Base-by-base conservation (phyloP, 2,888 invertebrate species). In the Drosophila putrida region DNA sequence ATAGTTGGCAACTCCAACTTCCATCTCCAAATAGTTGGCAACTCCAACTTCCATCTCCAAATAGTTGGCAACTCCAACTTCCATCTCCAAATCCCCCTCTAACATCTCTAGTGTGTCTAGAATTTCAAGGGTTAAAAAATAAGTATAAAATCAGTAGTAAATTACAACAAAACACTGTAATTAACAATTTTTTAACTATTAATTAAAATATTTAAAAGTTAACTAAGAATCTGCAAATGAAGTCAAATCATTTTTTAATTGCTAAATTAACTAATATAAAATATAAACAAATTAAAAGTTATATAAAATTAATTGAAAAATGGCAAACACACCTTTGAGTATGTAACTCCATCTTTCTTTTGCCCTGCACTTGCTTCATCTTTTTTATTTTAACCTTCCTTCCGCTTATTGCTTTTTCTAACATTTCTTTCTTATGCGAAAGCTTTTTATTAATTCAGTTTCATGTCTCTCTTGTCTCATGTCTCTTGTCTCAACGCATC, bases 361-460 rank as follows among this genome's bases (percentile, higher is more conserved):
- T 63, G 58, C 54, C 20, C 50, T 58, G 55, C 83, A 70, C 75
- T 67, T 61, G 54, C 50, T 31, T 50, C n/a, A 28, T 20, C 20
- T 20, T 20, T 20, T 20, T 20, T n/a, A n/a, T 50, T 47, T 60
- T 71, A 72, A 68, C 74, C 78, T 84, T 82, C 74, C 88, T 84
- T 88, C 80, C 80, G 88, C 76, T 86, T 67, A 61, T 63, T 78
- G 74, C 50, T 80, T 80, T 86, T 82, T 86, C 72, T 75, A 77
- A 65, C 75, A 73, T 79, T 78, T 72, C 61, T 75, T 77, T 62
- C n/a, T n/a, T 70, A 27, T 41, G 44, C 44, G 39, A 62, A 41
- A 62, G 43, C 59, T 43, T 64, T 74, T 76, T 75, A 74, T 72
- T 65, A 58, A 63, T 73, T 69, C 65, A 65, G 51, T 36, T 28